Evolutionary conservation across 2,888 invertebrate species (phyloP), one percentile per base, ranked within the genome.

Genomic region (Acleris emargana): DNA sequence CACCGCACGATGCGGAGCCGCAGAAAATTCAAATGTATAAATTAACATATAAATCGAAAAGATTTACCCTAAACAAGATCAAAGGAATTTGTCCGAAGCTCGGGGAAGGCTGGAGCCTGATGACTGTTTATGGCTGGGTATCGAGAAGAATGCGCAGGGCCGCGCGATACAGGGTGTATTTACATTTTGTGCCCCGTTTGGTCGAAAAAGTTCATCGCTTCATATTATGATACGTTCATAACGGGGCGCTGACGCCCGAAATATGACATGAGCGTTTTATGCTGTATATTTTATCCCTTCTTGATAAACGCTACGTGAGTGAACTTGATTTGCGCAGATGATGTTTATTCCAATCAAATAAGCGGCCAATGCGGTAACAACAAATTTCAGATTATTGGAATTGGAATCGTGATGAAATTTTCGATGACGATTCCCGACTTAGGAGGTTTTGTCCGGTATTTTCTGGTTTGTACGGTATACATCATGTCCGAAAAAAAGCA

Each of bases 41-140:
- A 91, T 91, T 91, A 88, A 88, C 91, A 91, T 91, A 89, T 90
- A 90, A 89, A 91, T 91, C 88, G 91, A 91, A 91, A 87, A 89
- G 88, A 89, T 89, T 90, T 89, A 84, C 87, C 87, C 88, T 86
- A 87, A 89, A 89, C 87, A 89, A 88, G 89, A 89, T 89, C 89
- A 90, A 89, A 87, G 84, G 87, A 88, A 89, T 89, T 88, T 88
- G 87, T 88, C 86, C 85, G 81, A 84, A 84, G 85, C 80, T 80
- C 75, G 75, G 81, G 79, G 78, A 78, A 63, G 76, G 76, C 77
- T 73, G 76, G 76, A 74, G 72, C 70, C 81, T 87, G 86, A 88
- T 88, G 87, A 88, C 85, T 87, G 85, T 87, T 89, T 88, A 89
- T 84, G 77, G 81, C 73, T 68, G 78, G 76, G 67, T 68, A 69